Evolutionary conservation across 2,797 vertebrate species (phyloP), one percentile per base, ranked within the genome.

Genomic region (Hoplostethus mediterraneus): DNA sequence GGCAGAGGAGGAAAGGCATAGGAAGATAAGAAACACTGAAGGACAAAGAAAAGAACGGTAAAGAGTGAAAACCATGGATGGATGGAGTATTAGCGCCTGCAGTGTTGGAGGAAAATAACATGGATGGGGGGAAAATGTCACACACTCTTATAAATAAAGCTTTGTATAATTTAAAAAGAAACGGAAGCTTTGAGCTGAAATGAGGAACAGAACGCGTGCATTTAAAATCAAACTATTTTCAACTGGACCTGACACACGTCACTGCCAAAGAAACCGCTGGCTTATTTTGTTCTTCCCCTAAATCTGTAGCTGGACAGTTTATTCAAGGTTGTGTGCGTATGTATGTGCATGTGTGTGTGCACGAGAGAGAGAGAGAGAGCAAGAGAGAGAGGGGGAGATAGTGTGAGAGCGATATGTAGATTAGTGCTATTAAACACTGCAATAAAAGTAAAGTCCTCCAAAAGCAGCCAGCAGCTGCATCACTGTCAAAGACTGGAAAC

Each of bases 161-260:
- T 65, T 58, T 82, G 73, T 75, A 84, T 82, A 78, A 82, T 83
- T 79, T 42, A 83, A 75, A 58, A 68, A 75, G 56, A 73, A 73
- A 69, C 33, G 58, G 60, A 55, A 51, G 1, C 21, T 75, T 44
- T 72, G 42, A 68, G 69, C 52, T 36, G 58, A 76, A 77, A 64
- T 17, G 12, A 77, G 13, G 28, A 66, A 54, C 48, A 58, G 52
- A 60, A 77, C 6, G 30, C 31, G 40, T 49, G 61, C 70, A 80
- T 80, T 80, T 83, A 63, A 77, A 28, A 81, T 58, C 54, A 45
- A 77, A 79, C 74, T 8, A 69, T 68, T 74, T 68, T 75, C 52
- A 68, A 66, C 72, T 44, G 67, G 63, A 85, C 74, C 44, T 49
- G 40, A 59, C 44, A 9, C 36, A 61, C 56, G 16, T 60, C 70